Evolutionary conservation across 2,797 vertebrate species (phyloP), one percentile per base, ranked within the genome.

Genomic region (Coranthus polyacanthus): DNA sequence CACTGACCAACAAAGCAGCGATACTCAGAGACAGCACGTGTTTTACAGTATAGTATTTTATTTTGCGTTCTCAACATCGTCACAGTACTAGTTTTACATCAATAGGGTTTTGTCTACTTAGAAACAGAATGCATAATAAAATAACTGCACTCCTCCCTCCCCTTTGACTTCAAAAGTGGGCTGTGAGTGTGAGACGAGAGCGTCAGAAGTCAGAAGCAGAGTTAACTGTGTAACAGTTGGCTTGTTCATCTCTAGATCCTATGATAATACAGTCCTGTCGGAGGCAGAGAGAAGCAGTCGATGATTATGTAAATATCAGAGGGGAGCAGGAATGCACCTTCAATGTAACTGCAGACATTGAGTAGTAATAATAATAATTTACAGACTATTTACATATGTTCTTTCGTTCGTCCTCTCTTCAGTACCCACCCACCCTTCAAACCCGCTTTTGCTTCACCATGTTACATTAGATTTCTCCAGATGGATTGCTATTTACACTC

Each of bases 81-180:
- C 95, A 98, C 96, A 96, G 95, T 95, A 96, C 95, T 94, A 95
- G 93, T 94, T 95, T 95, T 95, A 97, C 95, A 96, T 93, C 89
- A 86, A 95, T 83, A 92, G 92, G 92, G 88, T 91, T 91, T 93
- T 72, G 81, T 91, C 94, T 96, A 95, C 93, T 93, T 95, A 95
- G 93, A 97, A 95, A 95, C 93, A 95, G 88, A 96, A 96, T 93
- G 93, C 92, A 94, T 93, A 93, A 91, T 94, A 92, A 95, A 96
- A 95, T 94, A 93, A 95, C 94, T 94, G 86, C 92, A 91, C 92
- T 94, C 91, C 73, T 93, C 86, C 92, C 88, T 85, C 92, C 83
- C 79, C 83, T 86, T 78, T 74, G 76, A 92, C 86, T 92, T 93
- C 89, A 92, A 93, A 91, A 92, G 93, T 89, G 91, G 91, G 86